Conservation (phyloP, 1,140 invertebrate genomes). For the Pogonognathellus flavescens region DNA sequence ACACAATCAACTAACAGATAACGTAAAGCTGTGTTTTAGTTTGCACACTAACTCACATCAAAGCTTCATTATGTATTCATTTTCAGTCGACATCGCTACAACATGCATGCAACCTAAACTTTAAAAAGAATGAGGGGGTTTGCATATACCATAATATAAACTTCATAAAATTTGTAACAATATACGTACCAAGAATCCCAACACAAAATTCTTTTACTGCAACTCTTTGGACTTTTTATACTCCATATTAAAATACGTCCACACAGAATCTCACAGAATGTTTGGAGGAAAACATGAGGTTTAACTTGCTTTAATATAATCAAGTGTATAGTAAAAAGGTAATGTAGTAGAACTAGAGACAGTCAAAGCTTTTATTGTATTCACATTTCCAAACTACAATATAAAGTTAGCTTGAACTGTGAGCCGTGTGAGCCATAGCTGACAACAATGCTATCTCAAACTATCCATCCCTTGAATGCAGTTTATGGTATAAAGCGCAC, state of each 20-base stretch:
- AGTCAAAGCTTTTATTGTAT: not conserved
- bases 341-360: not conserved
- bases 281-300: too few species aligned
- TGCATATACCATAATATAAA: not conserved
- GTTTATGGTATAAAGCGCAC: constrained; percentile 44
- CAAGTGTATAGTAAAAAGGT: not conserved
- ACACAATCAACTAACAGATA: constrained; percentile 42
- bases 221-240: too few species aligned
- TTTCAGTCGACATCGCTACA: constrained; percentile 8
- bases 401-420: not conserved
- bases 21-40: not conserved
- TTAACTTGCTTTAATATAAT: not conserved
- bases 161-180: too few species aligned
- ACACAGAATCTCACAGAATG: too few species aligned
- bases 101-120: constrained; percentile 2
- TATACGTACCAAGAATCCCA: too few species aligned
- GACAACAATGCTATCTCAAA: not conserved
- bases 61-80: constrained; percentile 9
- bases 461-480: constrained; percentile 10
- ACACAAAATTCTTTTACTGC: too few species aligned
- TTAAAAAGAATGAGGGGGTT: not conserved
- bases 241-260: too few species aligned
- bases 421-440: not conserved
- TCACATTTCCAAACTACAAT: not conserved
- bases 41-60: not conserved